These are phyloP conservation scores for Micromys minutus DNA, from an alignment of 2,113 vertebrate species.

Conservation along the genomic window DNA sequence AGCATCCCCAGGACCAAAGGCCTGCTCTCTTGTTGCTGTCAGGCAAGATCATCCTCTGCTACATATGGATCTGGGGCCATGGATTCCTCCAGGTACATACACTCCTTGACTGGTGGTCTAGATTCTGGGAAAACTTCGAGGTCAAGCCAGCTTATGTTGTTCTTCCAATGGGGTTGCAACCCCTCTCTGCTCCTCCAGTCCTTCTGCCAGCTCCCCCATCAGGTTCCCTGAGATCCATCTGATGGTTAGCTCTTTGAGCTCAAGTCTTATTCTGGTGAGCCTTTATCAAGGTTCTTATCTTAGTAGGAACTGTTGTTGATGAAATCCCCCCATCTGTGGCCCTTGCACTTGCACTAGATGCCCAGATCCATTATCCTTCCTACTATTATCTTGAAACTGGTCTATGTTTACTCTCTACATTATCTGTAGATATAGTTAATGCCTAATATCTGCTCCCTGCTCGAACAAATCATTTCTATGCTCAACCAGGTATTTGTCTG, in stretches of 20 bases:
- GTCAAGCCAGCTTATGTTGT: too few species aligned
- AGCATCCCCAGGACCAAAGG: too few species aligned
- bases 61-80: too few species aligned
- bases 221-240: too few species aligned
- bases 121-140: too few species aligned
- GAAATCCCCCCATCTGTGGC: not conserved
- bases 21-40: too few species aligned
- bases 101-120: too few species aligned
- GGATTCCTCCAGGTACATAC: too few species aligned
- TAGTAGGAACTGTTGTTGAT: not conserved
- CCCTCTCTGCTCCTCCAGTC: too few species aligned
- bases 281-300: not conserved
- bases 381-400: rapidly evolving
- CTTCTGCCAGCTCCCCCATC: too few species aligned
- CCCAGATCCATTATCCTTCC: rapidly evolving
- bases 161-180: too few species aligned
- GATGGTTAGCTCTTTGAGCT: not conserved
- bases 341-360: rapidly evolving
- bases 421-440: not conserved
- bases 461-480: not conserved
- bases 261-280: not conserved
- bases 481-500: not conserved
- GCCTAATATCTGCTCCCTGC: not conserved
- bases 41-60: too few species aligned
- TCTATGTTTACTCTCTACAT: not conserved